Evolutionary conservation across 2,113 vertebrate species (phyloP), one percentile per base, ranked within the genome.

Genomic region (Corythornis cristatus): DNA sequence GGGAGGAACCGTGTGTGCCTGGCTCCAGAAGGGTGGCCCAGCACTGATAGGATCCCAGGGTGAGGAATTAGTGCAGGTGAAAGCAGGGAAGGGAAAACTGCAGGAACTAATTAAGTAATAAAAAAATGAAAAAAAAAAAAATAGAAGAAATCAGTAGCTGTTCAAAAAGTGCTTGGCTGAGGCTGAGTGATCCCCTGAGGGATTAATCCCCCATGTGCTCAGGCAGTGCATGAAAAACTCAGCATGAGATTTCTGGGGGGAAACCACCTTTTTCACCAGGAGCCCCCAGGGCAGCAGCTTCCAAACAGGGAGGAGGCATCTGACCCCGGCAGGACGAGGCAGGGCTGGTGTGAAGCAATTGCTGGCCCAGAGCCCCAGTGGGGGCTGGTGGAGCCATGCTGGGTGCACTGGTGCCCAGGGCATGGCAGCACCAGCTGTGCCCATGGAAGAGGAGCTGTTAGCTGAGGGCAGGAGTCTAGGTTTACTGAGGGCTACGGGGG

Each of bases 21-120:
- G 11, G 33, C 23, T 29, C 65, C 20, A n/a, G 40, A 8, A 6
- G 56, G 67, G 67, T 29, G 28, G 15, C 37, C 23, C 67, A 17
- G 73, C 2, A 9, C 23, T 0, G 2, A 20, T 1, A 8, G n/a
- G 37, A 33, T 9, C 2, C 3, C 1, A 6, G n/a, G 37, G 16
- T 0, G 8, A 70, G 57, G 46, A 90, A 28, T 8, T 0, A 0
- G 5, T 1, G 5, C 5, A 25, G 56, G 37, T 17, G n/a, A 62
- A 65, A 12, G 8, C 3, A 65, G 31, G 76, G 28, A 81, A 70
- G n/a, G 60, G 26, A 71, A 85, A 89, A 71, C 23, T 35, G 62
- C 23, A 75, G 53, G 22, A 81, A 35, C 22, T n/a, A 35, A 73
- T 61, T 42, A 57, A 66, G 11, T 3, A 54, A 68, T 20, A 75